Evolutionary conservation across 1,140 invertebrate species (phyloP).

Genomic region (Caenorhabditis latens): DNA sequence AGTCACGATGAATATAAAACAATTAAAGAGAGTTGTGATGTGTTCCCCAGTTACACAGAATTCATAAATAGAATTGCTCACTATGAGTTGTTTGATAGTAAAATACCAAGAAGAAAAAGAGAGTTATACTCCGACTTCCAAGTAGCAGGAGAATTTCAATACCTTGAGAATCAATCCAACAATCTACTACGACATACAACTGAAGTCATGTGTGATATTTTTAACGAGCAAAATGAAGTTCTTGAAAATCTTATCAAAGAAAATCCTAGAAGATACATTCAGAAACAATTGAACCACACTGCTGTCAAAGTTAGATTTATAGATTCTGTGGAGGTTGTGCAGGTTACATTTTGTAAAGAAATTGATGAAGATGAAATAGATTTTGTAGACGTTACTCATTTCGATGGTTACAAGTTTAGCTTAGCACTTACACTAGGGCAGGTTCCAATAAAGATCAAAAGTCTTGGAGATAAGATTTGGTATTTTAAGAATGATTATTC

Average conservation of each 20-base stretch:
- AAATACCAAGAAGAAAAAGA: conserved; percentile 62
- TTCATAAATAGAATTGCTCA: conserved; percentile 20
- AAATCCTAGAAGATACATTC: conserved; percentile 56
- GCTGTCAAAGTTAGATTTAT: conserved; percentile 48
- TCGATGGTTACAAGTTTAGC: no score
- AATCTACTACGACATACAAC: conserved; percentile 53
- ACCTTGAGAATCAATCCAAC: conserved; percentile 63
- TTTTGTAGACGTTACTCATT: no score
- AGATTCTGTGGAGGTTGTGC: conserved; percentile 37
- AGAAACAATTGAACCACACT: conserved; percentile 60
- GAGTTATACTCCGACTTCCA: conserved; percentile 48
- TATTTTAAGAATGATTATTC: conserved; percentile 66
- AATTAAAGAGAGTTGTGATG: conserved; percentile 30
- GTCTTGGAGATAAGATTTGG: no score
- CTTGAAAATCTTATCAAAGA: conserved; percentile 64
- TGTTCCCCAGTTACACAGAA: conserved; percentile 32
- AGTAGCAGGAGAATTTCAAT: conserved; percentile 59
- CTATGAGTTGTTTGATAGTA: background rate
- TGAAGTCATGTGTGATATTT: conserved; percentile 65
- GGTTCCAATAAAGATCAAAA: no score
- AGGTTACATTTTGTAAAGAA: conserved; percentile 69
- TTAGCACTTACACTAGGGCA: no score
- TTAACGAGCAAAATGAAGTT: conserved; percentile 66
- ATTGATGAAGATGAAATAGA: no score
- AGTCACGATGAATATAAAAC: conserved; percentile 7